phyloP scores from a whole-genome alignment of 2,888 invertebrate genomes.

The Toxonevra muliebris region DNA sequence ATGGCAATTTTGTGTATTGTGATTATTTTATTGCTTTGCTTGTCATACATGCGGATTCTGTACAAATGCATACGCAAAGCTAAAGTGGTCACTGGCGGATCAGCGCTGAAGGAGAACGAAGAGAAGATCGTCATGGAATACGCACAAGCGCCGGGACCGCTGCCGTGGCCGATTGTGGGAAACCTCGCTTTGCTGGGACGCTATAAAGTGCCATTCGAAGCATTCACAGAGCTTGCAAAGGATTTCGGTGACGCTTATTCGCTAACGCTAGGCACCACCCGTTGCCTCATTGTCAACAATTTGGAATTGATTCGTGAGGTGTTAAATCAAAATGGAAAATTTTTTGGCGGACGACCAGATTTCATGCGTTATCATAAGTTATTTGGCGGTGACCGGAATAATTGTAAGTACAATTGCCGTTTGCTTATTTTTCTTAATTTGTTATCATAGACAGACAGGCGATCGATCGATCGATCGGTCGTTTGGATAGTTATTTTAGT shows the following conservation, averaged over 20 bases:
- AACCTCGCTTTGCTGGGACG: slow-evolving; percentile 74
- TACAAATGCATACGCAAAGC: slow-evolving; percentile 37
- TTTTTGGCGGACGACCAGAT: slow-evolving; percentile 84
- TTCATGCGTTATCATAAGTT: slow-evolving; percentile 82
- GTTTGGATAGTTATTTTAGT: too few relatives aligned
- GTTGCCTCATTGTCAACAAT: slow-evolving; percentile 80
- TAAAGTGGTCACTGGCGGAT: slow-evolving; percentile 21
- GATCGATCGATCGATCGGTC: too few relatives aligned
- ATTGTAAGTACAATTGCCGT: slow-evolving; percentile 72
- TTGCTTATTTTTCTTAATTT: too few relatives aligned
- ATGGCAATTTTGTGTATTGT: slow-evolving; percentile 21
- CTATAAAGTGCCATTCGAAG: slow-evolving; percentile 74
- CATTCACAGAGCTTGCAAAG: slow-evolving; percentile 74
- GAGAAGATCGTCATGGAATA: slow-evolving; percentile 34
- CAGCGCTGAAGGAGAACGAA: not conserved
- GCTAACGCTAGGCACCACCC: slow-evolving; percentile 73
- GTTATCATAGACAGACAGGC: too few relatives aligned
- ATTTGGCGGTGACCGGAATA: slow-evolving; percentile 86
- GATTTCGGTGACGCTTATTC: slow-evolving; percentile 78
- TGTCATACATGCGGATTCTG: slow-evolving; percentile 30
- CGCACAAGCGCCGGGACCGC: slow-evolving; percentile 72
- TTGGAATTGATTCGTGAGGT: slow-evolving; percentile 77
- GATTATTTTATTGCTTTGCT: slow-evolving; percentile 22
- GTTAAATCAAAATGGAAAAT: slow-evolving; percentile 79
- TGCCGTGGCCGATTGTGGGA: slow-evolving; percentile 75